Base-by-base conservation (phyloP, 1,140 invertebrate species). In the Choristoneura fumiferana region DNA sequence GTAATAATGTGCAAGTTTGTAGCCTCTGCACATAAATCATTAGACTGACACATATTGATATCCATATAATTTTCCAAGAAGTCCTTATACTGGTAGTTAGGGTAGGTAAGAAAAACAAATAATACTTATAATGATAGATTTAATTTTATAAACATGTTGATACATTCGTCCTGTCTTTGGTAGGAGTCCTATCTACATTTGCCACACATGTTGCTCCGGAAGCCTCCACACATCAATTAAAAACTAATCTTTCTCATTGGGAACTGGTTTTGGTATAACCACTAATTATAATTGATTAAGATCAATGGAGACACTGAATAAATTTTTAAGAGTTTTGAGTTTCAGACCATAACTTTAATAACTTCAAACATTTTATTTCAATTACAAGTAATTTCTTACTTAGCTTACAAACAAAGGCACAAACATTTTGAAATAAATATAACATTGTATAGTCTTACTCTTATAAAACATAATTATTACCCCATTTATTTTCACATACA, bases 191-290 rank as follows among this genome's bases (percentile, higher is more conserved):
- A 79, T 76, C 76, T 83, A 83, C 77, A 76, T 54, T 83, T 78
- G 73, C 77, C 77, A 79, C 78, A 75, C 65, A 35, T 53, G 62
- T 80, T 80, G 54, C 69, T 67, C 63, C 69, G 73, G 65, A 79
- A 78, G 72, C 43, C 43, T 49, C 43, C 68, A 65, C 58, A 37
- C 14, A 35, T 36, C 45, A 34, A 56, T 29, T 29, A 3, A 29
- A 29, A 29, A 2, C 22, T 29, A 29, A 29, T 29, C 22, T 3
- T 29, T 29, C 22, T 29, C 6, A 29, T 29, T 29, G 22, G 22
- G 6, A 29, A 3, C 22, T 29, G 6, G 22, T 2, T n/a, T 29
- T 29, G 22, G 2, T 29, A 29, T 29, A 3, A 29, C n/a, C 38
- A 58, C 55, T 45, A 54, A 14, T 43, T 29, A 29, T 29, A 3